Evolutionary conservation across 2,888 invertebrate genomes (phyloP).

Genomic region (Chloroclystis v-ata): DNA sequence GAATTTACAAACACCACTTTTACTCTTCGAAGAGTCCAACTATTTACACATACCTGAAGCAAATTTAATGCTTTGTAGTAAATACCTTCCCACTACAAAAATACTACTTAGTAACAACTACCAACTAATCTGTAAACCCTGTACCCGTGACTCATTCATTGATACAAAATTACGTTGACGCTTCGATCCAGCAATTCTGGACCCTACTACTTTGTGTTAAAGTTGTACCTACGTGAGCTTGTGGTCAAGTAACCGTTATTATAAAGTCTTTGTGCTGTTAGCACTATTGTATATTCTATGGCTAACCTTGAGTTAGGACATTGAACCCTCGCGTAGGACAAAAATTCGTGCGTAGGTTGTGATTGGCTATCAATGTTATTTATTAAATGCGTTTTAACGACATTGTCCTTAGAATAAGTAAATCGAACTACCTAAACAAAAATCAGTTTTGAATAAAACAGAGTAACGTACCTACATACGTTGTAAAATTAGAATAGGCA

Average conservation of each 20-base stretch:
- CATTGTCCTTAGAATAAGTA: too few relatives aligned
- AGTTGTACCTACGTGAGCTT: slow-evolving; percentile 1
- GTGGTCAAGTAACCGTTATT: slow-evolving; percentile 31
- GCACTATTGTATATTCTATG: slow-evolving; percentile 5
- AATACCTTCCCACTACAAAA: background rate
- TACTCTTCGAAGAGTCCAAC: too few relatives aligned
- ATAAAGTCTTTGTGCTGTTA: slow-evolving; percentile 32
- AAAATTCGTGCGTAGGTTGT: background rate
- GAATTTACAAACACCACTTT: too few relatives aligned
- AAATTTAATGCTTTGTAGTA: background rate
- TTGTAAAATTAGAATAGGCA: too few relatives aligned
- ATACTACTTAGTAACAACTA: background rate
- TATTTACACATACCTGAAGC: too few relatives aligned
- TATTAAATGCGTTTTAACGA: background rate
- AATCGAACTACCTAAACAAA: too few relatives aligned
- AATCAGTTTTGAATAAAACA: too few relatives aligned
- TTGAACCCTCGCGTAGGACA: slow-evolving; percentile 16
- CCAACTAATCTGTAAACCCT: background rate
- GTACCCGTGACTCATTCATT: slow-evolving; percentile 18
- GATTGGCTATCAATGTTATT: background rate
- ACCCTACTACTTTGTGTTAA: slow-evolving; percentile 3
- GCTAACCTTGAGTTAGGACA: slow-evolving; percentile 29
- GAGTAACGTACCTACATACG: too few relatives aligned
- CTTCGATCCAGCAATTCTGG: background rate
- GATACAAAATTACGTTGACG: slow-evolving; percentile 1